These are phyloP conservation scores for Semnornis frantzii DNA, from an alignment of 2,113 vertebrate species.

Conservation along the genomic window DNA sequence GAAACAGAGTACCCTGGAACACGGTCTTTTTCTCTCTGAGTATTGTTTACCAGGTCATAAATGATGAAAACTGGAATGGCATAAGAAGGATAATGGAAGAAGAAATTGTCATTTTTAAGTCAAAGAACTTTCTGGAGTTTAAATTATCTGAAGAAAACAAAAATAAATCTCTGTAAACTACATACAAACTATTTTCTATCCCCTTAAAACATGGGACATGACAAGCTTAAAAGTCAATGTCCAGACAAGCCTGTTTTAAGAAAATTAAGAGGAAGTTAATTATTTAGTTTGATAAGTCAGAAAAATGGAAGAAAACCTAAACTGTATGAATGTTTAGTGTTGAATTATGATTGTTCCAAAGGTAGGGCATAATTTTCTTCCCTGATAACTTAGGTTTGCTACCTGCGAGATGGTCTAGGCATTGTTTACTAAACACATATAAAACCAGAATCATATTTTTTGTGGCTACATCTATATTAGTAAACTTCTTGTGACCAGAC, in stretches of 20 bases:
- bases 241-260: not conserved
- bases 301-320: not conserved
- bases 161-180: not conserved
- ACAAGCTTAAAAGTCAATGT: not conserved
- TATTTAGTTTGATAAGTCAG: not conserved
- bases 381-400: not conserved
- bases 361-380: not conserved
- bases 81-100: not conserved
- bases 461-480: not conserved
- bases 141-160: not conserved
- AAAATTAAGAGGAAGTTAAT: not conserved
- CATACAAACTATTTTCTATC: not conserved
- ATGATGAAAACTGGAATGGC: not conserved
- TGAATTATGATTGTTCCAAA: not conserved
- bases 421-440: not conserved
- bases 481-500: not conserved
- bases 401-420: not conserved
- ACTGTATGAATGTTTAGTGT: not conserved
- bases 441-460: not conserved
- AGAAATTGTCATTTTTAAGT: not conserved
- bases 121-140: not conserved
- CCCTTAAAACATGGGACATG: not conserved
- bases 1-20: not conserved
- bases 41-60: not conserved
- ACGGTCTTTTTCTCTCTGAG: not conserved